Base-by-base conservation (phyloP, 2,797 vertebrate species). In the Borostomias antarcticus region DNA sequence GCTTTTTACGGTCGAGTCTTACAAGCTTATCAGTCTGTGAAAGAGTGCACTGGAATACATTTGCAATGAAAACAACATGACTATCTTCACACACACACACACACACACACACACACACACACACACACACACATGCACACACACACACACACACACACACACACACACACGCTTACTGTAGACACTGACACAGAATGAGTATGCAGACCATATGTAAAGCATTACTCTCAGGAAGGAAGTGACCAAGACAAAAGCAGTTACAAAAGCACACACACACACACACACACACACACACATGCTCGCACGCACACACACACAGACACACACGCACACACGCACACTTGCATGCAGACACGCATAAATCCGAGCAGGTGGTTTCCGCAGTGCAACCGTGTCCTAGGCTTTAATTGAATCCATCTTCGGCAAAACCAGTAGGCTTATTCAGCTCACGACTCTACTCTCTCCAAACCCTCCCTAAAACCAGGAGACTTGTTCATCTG, bases 181-280 rank as follows among this genome's bases (percentile, higher is more conserved):
- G 47, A 50, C 56, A 60, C 53, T 4, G 51, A 69, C 40, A 64
- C 57, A 1, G 48, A 57, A 43, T 63, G 54, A 1, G 56, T 64
- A 45, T 68, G 58, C 58, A 69, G 74, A 77, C 66, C 87, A 89
- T 47, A 54, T 84, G 84, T 25, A 68, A 63, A 51, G 1, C 11
- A 78, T 89, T 83, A 85, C 21, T 25, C 47, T 21, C 79, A 74
- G 82, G 82, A 84, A 87, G 75, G 67, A 79, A 69, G 9, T 40
- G 33, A 29, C 56, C 2, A 3, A 73, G 58, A 69, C 53, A 51
- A 59, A 65, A 43, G 52, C 50, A 45, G 28, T n/a, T 25, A 33
- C 5, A 8, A 51, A 37, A 32, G 21, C 19, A 17, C 29, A 25
- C 53, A 56, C 25, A 43, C 8, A 33, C 51, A 48, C 59, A 43